A percentile compares a stretch with the other conserved stretches of the same genome.
phyloP scores from a whole-genome alignment of 2,113 vertebrate genomes.

The Raja brachyura region DNA sequence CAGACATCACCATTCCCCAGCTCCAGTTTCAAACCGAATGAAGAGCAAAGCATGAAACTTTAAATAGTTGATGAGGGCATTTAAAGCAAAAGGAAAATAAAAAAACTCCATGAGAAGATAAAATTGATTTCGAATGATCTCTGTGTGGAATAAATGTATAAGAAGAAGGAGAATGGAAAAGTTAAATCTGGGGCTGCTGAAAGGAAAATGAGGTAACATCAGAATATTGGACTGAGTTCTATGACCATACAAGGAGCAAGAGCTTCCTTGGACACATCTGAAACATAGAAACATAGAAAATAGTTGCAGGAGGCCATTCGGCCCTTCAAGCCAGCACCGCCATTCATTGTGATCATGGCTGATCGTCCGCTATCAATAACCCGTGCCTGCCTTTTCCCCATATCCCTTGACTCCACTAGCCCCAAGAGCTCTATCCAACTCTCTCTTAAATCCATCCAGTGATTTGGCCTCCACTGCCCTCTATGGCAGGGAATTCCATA shows the following conservation, averaged over 20 bases:
- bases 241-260: neutral
- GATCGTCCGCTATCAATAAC: too few relatives aligned
- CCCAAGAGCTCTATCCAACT: too few relatives aligned
- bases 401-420: too few relatives aligned
- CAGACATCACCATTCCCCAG: neutral
- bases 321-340: too few relatives aligned
- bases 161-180: neutral
- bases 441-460: too few relatives aligned
- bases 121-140: neutral
- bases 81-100: neutral
- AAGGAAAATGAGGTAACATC: neutral
- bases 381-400: too few relatives aligned
- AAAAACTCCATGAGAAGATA: neutral
- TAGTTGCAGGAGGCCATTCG: too few relatives aligned
- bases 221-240: neutral
- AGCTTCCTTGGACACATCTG: neutral
- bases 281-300: too few relatives aligned
- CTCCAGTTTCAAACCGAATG: neutral
- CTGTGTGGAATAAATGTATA: neutral
- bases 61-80: neutral
- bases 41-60: neutral
- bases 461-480: too few relatives aligned
- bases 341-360: too few relatives aligned
- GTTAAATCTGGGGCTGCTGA: neutral
- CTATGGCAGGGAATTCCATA: too few relatives aligned